Conservation (phyloP, 2,888 invertebrate genomes). For the Bombylius major region DNA sequence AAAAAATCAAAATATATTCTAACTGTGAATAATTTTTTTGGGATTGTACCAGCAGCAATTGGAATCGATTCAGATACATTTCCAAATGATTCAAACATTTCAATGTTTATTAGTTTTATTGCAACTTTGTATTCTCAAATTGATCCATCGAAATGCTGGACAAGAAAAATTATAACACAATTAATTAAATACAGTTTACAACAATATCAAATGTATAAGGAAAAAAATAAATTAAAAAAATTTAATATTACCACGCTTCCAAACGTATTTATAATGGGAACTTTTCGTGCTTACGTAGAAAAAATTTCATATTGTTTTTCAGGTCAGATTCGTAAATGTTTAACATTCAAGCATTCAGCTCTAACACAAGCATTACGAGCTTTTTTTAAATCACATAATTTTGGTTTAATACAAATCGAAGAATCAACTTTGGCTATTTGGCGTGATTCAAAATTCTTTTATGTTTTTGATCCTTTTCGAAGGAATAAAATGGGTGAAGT, state of each 20-base stretch:
- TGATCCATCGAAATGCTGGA: slow-evolving; percentile 51
- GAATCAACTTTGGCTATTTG: slow-evolving; percentile 46
- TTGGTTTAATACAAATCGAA: slow-evolving; percentile 42
- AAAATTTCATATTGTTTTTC: slow-evolving; percentile 24
- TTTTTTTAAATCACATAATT: slow-evolving; percentile 24
- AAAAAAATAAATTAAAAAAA: slow-evolving; percentile 22
- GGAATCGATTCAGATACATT: neutral
- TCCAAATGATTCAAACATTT: slow-evolving; percentile 24
- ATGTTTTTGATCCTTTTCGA: slow-evolving; percentile 53
- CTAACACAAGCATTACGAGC: slow-evolving; percentile 22
- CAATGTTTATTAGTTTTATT: slow-evolving; percentile 45
- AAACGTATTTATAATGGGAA: slow-evolving; percentile 35
- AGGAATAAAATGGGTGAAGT: slow-evolving; percentile 44
- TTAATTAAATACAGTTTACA: slow-evolving; percentile 25
- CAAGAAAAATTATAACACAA: slow-evolving; percentile 44
- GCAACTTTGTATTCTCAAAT: slow-evolving; percentile 52
- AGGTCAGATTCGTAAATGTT: slow-evolving; percentile 22
- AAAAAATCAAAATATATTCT: neutral
- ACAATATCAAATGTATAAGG: slow-evolving; percentile 24
- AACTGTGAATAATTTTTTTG: neutral
- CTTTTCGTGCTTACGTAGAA: slow-evolving; percentile 23
- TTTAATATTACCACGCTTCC: slow-evolving; percentile 27
- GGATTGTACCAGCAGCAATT: neutral
- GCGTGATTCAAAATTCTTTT: slow-evolving; percentile 50
- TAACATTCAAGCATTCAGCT: slow-evolving; percentile 20